Evolutionary conservation across 2,797 vertebrate species (phyloP), one percentile per base, ranked within the genome.

Genomic region (Danionella dracula): DNA sequence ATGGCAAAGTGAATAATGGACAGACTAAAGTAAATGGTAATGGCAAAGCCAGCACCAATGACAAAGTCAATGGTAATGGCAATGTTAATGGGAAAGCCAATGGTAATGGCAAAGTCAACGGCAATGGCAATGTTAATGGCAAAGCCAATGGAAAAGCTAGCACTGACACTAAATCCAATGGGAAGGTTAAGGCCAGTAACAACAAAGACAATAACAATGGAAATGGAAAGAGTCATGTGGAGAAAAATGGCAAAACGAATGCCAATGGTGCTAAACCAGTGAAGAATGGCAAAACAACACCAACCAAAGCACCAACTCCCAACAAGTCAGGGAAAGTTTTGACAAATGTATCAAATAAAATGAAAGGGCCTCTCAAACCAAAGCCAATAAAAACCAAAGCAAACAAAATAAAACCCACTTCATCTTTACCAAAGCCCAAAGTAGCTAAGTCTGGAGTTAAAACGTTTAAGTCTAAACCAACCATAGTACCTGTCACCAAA

Each of bases 241-340:
- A 27, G 3, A 6, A 6, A 3, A 27, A 27, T 6, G 23, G 23
- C 23, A 27, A 27, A 27, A n/a, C n/a, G n/a, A n/a, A 54, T 38
- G 29, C 40, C 40, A 72, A 73, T 51, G 76, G 77, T 32, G 71
- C 29, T 51, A 81, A 73, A 74, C 48, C 76, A 49, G 70, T 59
- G 13, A 86, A 84, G 78, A 68, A 35, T 72, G 81, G 84, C 82
- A 85, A 85, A 79, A 80, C 79, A 67, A 82, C 80, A 75, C 21
- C 73, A 53, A 17, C 45, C 27, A 68, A 49, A 62, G 59, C 54
- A 51, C 29, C 40, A 53, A 83, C 80, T 78, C 72, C 74, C 72
- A 76, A 74, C 48, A 46, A 76, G 66, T 67, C 23, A 41, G 71
- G 70, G 32, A 63, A 72, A 55, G n/a, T 32, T 6, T 3, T 13